A percentile compares a stretch with the other conserved stretches of the same genome.
These are phyloP conservation scores for Geotrypetes seraphini DNA, from an alignment of 2,797 vertebrate species.

Conservation along the genomic window DNA sequence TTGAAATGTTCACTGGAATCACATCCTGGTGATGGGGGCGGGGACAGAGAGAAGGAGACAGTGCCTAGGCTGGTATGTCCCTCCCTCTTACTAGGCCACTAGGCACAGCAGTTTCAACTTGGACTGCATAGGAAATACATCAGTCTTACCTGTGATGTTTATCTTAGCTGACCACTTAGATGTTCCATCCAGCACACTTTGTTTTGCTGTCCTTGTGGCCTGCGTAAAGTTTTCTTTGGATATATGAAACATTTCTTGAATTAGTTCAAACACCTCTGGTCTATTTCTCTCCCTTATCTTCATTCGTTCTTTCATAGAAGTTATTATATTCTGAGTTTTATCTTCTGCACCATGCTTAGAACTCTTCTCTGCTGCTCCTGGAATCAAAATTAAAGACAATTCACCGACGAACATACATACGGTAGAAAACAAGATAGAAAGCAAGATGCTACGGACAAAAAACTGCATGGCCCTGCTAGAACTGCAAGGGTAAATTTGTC, in stretches of 20 bases:
- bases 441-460: no score
- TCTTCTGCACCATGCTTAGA: conserved; percentile 95
- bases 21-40: no score
- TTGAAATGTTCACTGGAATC: no score
- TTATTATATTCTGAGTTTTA: conserved; percentile 95
- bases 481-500: no score
- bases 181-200: conserved; percentile 89
- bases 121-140: not conserved
- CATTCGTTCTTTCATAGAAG: conserved; percentile 97
- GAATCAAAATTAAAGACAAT: not conserved
- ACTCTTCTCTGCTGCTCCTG: conserved; percentile 96
- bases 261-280: conserved; percentile 90
- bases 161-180: conserved; percentile 98
- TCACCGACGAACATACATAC: not conserved
- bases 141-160: conserved; percentile 76
- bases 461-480: no score
- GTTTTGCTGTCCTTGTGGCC: conserved; percentile 85
- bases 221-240: conserved; percentile 81
- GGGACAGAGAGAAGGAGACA: no score
- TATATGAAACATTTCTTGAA: conserved; percentile 89
- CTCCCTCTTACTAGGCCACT: no score
- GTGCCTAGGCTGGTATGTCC: no score
- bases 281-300: conserved; percentile 92
- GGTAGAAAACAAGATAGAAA: not conserved
- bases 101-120: no score